These are phyloP conservation scores for Stratiolaelaps scimitus DNA, from an alignment of 1,140 invertebrate species.

Conservation along the genomic window DNA sequence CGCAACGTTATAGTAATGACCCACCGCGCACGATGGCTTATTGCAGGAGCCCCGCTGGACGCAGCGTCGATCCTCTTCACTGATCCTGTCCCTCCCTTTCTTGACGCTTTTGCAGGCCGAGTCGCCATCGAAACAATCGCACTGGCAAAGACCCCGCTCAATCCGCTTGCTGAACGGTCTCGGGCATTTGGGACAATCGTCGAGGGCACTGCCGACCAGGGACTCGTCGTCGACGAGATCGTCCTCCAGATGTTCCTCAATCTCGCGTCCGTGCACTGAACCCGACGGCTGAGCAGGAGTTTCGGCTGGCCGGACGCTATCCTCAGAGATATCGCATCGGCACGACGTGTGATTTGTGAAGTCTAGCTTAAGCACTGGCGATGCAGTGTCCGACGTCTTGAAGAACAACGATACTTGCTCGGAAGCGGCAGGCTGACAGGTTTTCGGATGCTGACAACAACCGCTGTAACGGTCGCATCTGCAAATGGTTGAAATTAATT, in stretches of 20 bases:
- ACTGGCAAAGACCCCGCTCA: neutral
- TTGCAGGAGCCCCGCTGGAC: conserved; percentile 3
- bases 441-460: neutral
- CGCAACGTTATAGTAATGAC: neutral
- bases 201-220: neutral
- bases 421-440: neutral
- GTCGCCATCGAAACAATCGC: conserved; percentile 20
- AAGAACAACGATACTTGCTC: conserved; percentile 8
- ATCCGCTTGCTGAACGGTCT: conserved; percentile 2
- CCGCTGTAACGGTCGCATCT: neutral
- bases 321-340: neutral
- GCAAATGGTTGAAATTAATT: neutral
- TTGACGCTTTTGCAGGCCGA: neutral
- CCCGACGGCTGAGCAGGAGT: neutral
- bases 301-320: neutral
- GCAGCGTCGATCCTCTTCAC: neutral
- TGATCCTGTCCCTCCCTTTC: neutral
- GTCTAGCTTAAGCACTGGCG: neutral
- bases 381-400: neutral
- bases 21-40: neutral
- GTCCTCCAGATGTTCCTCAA: neutral
- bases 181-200: conserved; percentile 1
- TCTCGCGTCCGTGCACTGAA: neutral
- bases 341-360: conserved; percentile 16
- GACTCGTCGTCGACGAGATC: neutral